These are phyloP conservation scores for Lycaon pictus DNA, from an alignment of 2,113 vertebrate species.

Conservation along the genomic window DNA sequence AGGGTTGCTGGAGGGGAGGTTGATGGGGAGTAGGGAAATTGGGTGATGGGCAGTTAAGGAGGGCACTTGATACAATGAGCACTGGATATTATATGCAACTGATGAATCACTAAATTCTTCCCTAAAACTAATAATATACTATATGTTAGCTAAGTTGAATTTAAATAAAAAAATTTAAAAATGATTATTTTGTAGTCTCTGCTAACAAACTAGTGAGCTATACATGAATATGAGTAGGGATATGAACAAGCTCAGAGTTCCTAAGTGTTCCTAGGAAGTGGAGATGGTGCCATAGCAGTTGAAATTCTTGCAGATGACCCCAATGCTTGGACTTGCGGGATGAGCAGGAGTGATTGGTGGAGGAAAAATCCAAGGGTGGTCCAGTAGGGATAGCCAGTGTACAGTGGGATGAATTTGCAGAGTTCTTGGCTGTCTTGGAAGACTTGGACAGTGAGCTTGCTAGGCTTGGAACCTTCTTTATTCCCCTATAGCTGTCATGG, in stretches of 20 bases:
- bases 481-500: background rate
- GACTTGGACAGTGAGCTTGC: background rate
- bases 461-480: too few relatives aligned
- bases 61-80: background rate
- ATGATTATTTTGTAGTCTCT: background rate
- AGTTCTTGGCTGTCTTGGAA: background rate
- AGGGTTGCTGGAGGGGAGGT: background rate
- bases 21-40: background rate
- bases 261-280: background rate
- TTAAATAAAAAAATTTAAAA: background rate
- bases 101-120: background rate
- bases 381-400: background rate
- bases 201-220: background rate
- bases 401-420: background rate
- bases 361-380: background rate
- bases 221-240: background rate
- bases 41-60: background rate
- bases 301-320: background rate
- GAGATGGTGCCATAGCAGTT: background rate
- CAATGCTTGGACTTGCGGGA: background rate
- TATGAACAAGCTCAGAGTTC: background rate
- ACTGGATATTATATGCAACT: background rate
- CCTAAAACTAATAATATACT: background rate
- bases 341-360: background rate
- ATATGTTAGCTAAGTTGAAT: background rate